Percentiles rank a stretch among this genome's conserved stretches.
Conservation (phyloP, 2,113 vertebrate species). For the Corynorhinus townsendii region DNA sequence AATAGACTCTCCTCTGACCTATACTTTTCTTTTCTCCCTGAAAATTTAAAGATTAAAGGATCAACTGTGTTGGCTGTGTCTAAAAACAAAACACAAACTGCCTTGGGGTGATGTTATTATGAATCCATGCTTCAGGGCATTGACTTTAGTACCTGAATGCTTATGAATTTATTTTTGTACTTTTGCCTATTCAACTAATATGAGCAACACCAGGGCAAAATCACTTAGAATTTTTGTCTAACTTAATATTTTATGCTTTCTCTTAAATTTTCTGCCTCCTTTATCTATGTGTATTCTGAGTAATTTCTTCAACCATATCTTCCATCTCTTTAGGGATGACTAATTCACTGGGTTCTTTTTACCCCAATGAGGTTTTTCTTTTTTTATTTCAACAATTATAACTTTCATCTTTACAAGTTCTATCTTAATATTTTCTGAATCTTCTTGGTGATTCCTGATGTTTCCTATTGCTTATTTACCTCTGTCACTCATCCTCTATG, state of each 20-base stretch:
- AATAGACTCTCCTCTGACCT: background rate
- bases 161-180: no score
- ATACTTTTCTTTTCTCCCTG: background rate
- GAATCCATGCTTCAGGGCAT: no score
- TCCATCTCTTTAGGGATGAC: background rate
- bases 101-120: no score
- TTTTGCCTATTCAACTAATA: no score
- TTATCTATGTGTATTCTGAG: background rate
- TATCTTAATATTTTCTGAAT: background rate
- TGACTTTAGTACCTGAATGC: no score
- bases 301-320: background rate
- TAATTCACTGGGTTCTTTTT: background rate
- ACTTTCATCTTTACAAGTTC: background rate
- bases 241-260: background rate
- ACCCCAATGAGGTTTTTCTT: background rate
- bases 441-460: background rate
- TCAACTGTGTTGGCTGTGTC: background rate
- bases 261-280: background rate
- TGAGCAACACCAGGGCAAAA: background rate
- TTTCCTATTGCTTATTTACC: background rate
- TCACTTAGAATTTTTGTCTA: background rate
- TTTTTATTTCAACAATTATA: background rate
- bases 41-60: conserved; percentile 6
- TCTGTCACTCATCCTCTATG: background rate
- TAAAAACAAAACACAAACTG: background rate